phyloP scores from a whole-genome alignment of 2,113 vertebrate species.

The Campylomormyrus numenius region DNA sequence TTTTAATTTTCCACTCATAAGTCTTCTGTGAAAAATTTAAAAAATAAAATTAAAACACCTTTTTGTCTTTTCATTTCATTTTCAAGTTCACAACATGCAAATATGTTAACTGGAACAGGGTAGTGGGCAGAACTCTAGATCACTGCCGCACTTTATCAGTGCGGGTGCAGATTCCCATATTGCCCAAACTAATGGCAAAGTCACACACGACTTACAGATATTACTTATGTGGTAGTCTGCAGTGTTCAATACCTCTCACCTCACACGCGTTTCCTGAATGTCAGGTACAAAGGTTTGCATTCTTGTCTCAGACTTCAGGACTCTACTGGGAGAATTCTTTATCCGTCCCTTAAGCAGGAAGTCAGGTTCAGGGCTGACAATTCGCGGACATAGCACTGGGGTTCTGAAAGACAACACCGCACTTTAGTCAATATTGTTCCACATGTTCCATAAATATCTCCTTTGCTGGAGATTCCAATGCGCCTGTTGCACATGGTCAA shows the following conservation, averaged over 20 bases:
- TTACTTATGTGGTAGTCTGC: background rate
- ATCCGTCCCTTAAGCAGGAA: conserved; percentile 64
- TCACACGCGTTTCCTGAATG: conserved; percentile 94
- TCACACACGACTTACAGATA: too few species aligned
- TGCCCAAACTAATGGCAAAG: too few species aligned
- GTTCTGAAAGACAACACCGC: conserved; percentile 51
- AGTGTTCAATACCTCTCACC: conserved; percentile 55
- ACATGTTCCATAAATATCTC: background rate
- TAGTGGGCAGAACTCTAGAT: too few species aligned
- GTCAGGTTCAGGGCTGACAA: conserved; percentile 80
- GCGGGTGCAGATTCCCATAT: too few species aligned
- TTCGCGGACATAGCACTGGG: conserved; percentile 70
- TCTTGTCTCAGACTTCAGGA: conserved; percentile 52
- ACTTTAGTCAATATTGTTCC: background rate
- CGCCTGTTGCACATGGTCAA: background rate
- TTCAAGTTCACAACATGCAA: too few species aligned
- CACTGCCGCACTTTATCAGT: too few species aligned
- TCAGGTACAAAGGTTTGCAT: conserved; percentile 80
- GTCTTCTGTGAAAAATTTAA: too few species aligned
- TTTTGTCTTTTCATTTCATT: too few species aligned
- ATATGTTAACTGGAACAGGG: too few species aligned
- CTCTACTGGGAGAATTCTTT: conserved; percentile 63
- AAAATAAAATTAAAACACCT: too few species aligned
- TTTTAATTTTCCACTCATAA: too few species aligned
- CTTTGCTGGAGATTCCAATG: background rate